Base-by-base conservation (phyloP, 2,113 vertebrate genomes). In the Marmota monax region DNA sequence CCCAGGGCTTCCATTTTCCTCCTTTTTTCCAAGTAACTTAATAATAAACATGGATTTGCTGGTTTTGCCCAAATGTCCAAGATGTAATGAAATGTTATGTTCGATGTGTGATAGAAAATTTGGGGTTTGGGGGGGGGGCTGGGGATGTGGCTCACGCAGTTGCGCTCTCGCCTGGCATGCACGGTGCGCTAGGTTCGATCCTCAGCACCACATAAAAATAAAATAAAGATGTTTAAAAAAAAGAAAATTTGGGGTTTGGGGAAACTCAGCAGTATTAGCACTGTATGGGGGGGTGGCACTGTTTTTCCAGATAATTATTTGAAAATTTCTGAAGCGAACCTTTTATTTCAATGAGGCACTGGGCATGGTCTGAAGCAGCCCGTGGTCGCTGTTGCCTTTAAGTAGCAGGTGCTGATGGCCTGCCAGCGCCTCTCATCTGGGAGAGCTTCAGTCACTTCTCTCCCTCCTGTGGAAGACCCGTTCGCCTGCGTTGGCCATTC, bases 391-490 rank as follows among this genome's bases (percentile, higher is more conserved):
- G 27, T 70, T n/a, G 53, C 70, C 76, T 51, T 32, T 32, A 72
- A 87, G 83, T 10, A 23, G 42, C 69, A 25, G 12, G 84, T 29
- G 22, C 63, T 4, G 48, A 69, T 29, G 32, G 73, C 84, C 9
- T 7, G 56, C 65, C n/a, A n/a, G 51, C 78, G 65, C 61, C 45
- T 51, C 76, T 45, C 9, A 27, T 56, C 73, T 34, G 2, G 6
- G 45, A 18, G 48, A 90, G 51, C 56, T 77, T 69, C 56, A 29
- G 3, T 7, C 17, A 85, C 84, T 80, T 34, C 42, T 34, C 39
- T n/a, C 27, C n/a, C 29, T 32, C 0, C 72, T 5, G 72, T 53
- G 90, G 96, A 96, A 96, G 97, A 91, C 88, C 95, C 85, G 88
- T 88, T 90, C 42, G 80, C 90, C 72, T 93, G 67, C 0, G 14